Conservation (phyloP, 1,140 invertebrate genomes). For the Cydia splendana region DNA sequence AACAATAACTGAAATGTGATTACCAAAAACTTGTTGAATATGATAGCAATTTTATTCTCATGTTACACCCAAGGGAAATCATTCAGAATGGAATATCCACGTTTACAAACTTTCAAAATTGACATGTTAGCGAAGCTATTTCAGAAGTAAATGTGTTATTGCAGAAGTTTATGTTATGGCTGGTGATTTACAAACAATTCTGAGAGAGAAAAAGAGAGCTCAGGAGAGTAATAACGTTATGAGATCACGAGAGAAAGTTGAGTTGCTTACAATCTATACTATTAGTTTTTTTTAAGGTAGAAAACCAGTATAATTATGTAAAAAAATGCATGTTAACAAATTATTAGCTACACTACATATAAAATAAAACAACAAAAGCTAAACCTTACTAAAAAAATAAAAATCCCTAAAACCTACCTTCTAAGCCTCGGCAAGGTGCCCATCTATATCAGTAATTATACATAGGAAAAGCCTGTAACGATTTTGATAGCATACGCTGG, state of each 20-base stretch:
- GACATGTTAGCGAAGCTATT: constrained; percentile 39
- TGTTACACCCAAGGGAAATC: constrained; percentile 53
- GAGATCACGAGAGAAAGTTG: background rate
- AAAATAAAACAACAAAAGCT: too few relatives aligned
- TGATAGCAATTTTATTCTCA: constrained; percentile 31
- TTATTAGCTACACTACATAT: too few relatives aligned
- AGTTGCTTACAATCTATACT: background rate
- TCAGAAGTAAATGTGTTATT: background rate
- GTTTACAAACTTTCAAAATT: constrained; percentile 35
- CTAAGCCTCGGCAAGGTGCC: too few relatives aligned
- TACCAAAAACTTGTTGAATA: constrained; percentile 30
- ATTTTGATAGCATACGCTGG: too few relatives aligned
- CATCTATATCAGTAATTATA: too few relatives aligned
- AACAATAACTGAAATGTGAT: constrained; percentile 17
- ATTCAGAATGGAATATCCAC: constrained; percentile 55
- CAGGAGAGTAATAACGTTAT: background rate
- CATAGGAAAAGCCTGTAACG: too few relatives aligned
- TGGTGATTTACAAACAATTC: constrained; percentile 29
- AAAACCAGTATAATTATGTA: too few relatives aligned
- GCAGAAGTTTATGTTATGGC: constrained; percentile 22
- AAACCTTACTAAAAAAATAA: too few relatives aligned
- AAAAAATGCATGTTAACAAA: too few relatives aligned
- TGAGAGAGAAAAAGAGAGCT: background rate
- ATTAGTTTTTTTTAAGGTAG: too few relatives aligned
- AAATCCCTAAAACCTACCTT: too few relatives aligned